Base-by-base conservation (phyloP, 2,113 vertebrate species). In the Callocephalon fimbriatum region DNA sequence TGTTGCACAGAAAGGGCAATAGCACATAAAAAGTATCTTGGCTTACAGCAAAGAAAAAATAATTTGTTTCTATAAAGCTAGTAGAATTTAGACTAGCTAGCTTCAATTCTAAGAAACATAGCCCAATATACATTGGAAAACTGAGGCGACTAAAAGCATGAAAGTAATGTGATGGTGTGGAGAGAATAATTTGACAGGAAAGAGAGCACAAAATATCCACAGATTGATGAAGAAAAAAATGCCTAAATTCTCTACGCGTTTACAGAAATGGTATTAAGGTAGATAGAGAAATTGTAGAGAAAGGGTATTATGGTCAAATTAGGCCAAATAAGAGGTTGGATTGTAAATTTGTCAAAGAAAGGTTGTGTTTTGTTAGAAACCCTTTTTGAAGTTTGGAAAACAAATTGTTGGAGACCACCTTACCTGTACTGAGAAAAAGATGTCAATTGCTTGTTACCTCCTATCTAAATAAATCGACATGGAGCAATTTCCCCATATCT, bases 151-250 rank as follows among this genome's bases (percentile, higher is more conserved):
- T 6, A 93, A 91, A 93, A 80, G 8, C 82, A 77, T 47, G 32
- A 93, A 90, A 70, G 23, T 17, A 79, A 15, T 45, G 18, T 71
- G 53, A 76, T 11, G 3, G 12, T 37, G 21, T 27, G 29, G 54
- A 78, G 10, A 53, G 47, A 87, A 67, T 91, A 84, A 81, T 94
- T 91, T 80, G 68, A 65, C 50, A 67, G 53, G 40, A 93, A 87
- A 68, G 25, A 77, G 37, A 91, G 35, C 78, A 50, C 77, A 76
- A 96, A 94, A 67, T 82, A 76, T 53, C 58, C 63, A 58, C 27
- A 70, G 70, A 72, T 11, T 63, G 62, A 92, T 87, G 86, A 93
- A 87, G 44, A 75, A 22, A 75, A 75, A 94, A 87, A 93, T 71
- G 38, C 21, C 15, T 89, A n/a, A 94, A 54, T 89, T 93, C 8